A percentile compares a stretch with the other conserved stretches of the same genome.
phyloP scores from a whole-genome alignment of 2,113 vertebrate species.

The Prionailurus bengalensis region DNA sequence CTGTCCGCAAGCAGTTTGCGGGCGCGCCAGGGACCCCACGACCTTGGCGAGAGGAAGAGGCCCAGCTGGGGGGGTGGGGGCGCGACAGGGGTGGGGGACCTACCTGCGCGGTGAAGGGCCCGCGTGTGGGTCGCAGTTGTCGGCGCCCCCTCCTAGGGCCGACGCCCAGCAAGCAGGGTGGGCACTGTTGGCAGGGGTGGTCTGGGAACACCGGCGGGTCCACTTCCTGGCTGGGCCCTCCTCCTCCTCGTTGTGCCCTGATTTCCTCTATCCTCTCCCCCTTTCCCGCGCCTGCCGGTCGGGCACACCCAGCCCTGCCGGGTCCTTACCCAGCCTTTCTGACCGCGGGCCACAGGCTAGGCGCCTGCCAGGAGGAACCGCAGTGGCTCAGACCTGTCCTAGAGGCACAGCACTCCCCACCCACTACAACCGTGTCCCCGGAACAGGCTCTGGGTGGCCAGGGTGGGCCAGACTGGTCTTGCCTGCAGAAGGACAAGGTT shows the following conservation, averaged over 20 bases:
- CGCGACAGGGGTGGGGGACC: background rate
- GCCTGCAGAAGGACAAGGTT: background rate
- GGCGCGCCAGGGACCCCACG: accelerated
- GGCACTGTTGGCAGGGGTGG: background rate
- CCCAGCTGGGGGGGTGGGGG: background rate
- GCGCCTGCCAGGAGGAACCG: background rate
- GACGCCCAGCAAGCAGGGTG: background rate
- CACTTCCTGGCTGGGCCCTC: background rate
- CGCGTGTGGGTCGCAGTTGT: background rate
- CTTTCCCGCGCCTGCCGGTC: background rate
- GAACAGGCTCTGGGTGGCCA: background rate
- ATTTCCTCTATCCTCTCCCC: background rate
- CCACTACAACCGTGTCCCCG: background rate
- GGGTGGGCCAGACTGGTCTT: background rate
- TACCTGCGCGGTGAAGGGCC: slow-evolving; percentile 36
- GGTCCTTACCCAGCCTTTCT: background rate
- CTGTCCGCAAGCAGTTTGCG: background rate
- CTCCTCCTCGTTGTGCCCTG: background rate
- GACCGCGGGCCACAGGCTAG: slow-evolving; percentile 28
- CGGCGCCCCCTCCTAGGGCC: background rate
- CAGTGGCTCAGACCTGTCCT: background rate
- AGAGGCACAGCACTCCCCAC: background rate
- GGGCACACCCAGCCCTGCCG: slow-evolving; percentile 47
- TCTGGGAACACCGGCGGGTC: background rate
- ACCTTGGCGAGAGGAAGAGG: background rate